Evolutionary conservation across 2,113 vertebrate genomes (phyloP).

Genomic region (Proteles cristata): DNA sequence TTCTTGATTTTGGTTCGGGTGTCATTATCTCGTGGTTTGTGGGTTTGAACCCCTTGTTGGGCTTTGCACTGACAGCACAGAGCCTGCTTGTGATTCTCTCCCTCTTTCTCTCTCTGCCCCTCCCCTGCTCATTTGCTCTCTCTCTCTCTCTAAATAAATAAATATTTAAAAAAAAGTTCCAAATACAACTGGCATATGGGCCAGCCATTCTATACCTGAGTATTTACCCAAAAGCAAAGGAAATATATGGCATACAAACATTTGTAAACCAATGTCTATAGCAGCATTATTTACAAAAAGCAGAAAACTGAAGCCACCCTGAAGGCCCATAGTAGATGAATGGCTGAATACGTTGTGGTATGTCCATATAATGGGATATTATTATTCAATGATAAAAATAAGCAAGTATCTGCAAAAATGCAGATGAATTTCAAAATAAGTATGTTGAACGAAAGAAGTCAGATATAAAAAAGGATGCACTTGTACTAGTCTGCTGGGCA

Average conservation of each 20-base stretch:
- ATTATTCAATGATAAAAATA: neutral
- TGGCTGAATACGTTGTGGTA: neutral
- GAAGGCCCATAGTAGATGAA: neutral
- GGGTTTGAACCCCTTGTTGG: too few relatives aligned
- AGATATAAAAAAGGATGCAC: too few relatives aligned
- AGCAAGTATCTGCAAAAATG: rapidly evolving
- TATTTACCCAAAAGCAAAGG: neutral
- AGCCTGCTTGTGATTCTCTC: too few relatives aligned
- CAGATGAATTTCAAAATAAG: neutral
- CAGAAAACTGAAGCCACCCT: neutral
- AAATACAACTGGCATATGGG: neutral
- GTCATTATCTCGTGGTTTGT: too few relatives aligned
- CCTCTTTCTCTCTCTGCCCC: too few relatives aligned
- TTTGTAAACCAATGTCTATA: neutral
- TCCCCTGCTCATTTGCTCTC: too few relatives aligned
- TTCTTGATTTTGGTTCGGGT: too few relatives aligned
- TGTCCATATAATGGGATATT: neutral
- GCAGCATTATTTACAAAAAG: neutral
- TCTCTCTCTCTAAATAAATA: too few relatives aligned
- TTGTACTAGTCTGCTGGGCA: neutral
- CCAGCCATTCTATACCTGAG: neutral
- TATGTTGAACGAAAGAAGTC: neutral
- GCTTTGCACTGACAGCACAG: too few relatives aligned
- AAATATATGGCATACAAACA: neutral
- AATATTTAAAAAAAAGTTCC: neutral